Percentiles rank a stretch among this genome's conserved stretches.
Conservation (phyloP, 1,140 invertebrate species). For the Megathymus violae region DNA sequence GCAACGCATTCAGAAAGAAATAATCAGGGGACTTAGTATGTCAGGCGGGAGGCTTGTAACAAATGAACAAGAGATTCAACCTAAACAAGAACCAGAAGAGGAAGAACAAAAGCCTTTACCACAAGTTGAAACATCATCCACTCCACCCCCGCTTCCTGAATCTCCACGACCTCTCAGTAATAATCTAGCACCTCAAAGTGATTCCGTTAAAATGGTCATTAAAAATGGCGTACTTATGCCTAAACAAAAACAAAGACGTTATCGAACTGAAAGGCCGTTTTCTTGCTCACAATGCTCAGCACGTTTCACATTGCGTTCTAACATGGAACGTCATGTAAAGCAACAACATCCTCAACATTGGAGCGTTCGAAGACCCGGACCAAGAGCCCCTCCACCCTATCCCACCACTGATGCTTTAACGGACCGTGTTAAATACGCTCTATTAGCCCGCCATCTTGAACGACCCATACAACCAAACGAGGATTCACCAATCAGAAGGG, state of each 20-base stretch:
- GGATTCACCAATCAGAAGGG: constrained; percentile 76
- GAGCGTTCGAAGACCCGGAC: constrained; percentile 88
- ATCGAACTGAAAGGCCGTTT: constrained; percentile 95
- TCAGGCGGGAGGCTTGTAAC: constrained; percentile 87
- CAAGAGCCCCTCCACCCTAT: constrained; percentile 74
- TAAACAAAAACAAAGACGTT: constrained; percentile 95
- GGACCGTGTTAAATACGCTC: constrained; percentile 91
- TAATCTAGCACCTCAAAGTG: constrained; percentile 71
- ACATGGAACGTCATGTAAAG: constrained; percentile 97
- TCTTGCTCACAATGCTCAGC: constrained; percentile 95
- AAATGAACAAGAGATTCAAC: constrained; percentile 80
- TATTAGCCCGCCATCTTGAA: constrained; percentile 90
- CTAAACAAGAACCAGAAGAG: constrained; percentile 71
- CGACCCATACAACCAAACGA: constrained; percentile 78
- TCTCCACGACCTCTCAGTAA: constrained; percentile 67
- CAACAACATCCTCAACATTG: constrained; percentile 96
- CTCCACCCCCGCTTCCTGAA: constrained; percentile 64
- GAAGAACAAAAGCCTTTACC: constrained; percentile 71
- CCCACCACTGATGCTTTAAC: constrained; percentile 83
- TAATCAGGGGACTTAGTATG: constrained; percentile 86
- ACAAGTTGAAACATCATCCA: constrained; percentile 56
- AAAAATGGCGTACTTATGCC: constrained; percentile 95
- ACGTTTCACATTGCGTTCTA: constrained; percentile 94
- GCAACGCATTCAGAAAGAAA: constrained; percentile 87
- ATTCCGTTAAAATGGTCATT: constrained; percentile 94